Base-by-base conservation (phyloP, 2,888 invertebrate genomes). In the Scrobipalpa costella region DNA sequence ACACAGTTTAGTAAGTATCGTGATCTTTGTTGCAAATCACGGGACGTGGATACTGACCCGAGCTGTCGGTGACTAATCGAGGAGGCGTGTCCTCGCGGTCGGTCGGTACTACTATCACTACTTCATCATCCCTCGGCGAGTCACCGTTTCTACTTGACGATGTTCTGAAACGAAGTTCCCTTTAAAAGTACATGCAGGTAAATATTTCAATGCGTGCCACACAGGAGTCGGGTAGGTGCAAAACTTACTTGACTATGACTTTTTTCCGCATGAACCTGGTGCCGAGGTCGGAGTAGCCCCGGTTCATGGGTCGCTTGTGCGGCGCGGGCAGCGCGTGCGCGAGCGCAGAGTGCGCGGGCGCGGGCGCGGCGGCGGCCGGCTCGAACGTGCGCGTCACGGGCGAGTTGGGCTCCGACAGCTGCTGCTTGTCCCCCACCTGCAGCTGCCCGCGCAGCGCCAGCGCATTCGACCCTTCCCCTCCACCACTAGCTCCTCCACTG, bases 241-340 rank as follows among this genome's bases (percentile, higher is more conserved):
- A 27, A 15, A 17, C 86, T 88, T 83, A 96, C 96, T 97, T 95
- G 77, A 97, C 93, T 60, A 97, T 96, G 65, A 97, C 96, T 85
- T 95, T 94, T 88, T 97, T 97, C 81, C 96, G 95, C 78, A 87
- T 85, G 75, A 96, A 95, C 80, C 96, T 93, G 81, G 94, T 95
- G 70, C 96, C 95, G 72, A 96, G 93, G 82, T 96, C 96, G 50
- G 96, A 95, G 82, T 94, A 94, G 44, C 94, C 94, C 66, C 94
- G 87, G 79, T 94, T 93, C 92, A 94, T 94, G 62, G 94, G 94
- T 68, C 93, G 85, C 68, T 92, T 92, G 68, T 87, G 85, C 13
- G 80, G 83, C 68, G 84, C 71, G 19, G 90, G 85, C 34, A 86
- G 83, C 49, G 86, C 91, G 40, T 92, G 86, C 55, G 88, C 81